Evolutionary conservation across 2,888 invertebrate species (phyloP), one percentile per base, ranked within the genome.

Genomic region (Perithous albicinctus): DNA sequence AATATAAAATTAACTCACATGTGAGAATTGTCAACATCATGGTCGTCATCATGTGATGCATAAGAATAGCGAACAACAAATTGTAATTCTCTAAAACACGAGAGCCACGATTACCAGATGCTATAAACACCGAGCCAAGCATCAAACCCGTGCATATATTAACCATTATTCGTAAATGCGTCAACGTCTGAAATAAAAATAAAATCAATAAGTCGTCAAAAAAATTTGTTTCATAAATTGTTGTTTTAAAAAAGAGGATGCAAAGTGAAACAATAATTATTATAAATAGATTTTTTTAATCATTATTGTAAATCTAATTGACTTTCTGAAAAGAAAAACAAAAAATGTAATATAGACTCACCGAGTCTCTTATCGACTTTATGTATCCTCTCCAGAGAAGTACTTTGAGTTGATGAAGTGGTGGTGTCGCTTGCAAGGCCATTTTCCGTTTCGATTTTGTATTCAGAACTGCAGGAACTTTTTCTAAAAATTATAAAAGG

Each of bases 41-140:
- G 0, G 97, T 96, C 1, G 97, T 96, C 96, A 97, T 97, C 94
- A 97, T 98, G 88, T 98, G 96, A 93, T 99, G 98, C 94, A 99
- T 97, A 79, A 98, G 94, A 87, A 98, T 97, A 38, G 98, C 97
- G 93, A 99, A 99, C 8, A 98, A 93, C 80, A 98, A 95, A 93
- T 97, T 97, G 88, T 97, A 97, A 92, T 97, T 97, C 88, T 97
- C 96, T 66, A 97, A 88, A 0, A 97, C 96, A 85, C 96, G 93
- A 0, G 96, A 95, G 0, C 97, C 97, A 85, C 97, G 96, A 81
- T 94, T 94, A 0, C 97, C 97, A 1, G 96, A 94, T 85, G 95
- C 94, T 87, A 96, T 95, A 92, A 96, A 97, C 43, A 97, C 93
- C 3, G 95, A 93, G 0, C 97, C 97, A 88, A 97, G 93, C 95